Evolutionary conservation across 2,888 invertebrate species (phyloP), one percentile per base, ranked within the genome.

Genomic region (Tillus elongatus): DNA sequence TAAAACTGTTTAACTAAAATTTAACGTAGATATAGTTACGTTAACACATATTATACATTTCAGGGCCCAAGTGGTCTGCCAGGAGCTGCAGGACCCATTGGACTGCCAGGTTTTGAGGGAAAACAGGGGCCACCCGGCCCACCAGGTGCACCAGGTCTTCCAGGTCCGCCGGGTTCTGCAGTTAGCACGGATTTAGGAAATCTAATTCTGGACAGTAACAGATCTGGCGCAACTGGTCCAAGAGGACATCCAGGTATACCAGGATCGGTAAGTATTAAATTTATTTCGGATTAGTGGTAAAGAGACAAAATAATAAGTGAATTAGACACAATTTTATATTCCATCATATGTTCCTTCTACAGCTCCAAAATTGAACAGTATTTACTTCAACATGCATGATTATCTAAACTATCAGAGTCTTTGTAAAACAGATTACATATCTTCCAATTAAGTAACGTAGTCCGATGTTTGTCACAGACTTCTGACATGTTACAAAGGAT

Each of bases 161-260:
- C 68, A 24, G 72, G 72, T 2, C 57, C 58, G 4, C 55, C 58
- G 2, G 60, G 65, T 16, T 26, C 47, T 42, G 35, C 58, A 51
- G 42, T 56, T 37, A 40, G 48, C 46, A 33, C 51, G 53, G 33
- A 47, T 14, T n/a, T n/a, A n/a, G 40, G 38, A 36, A 54, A 52
- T 42, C 39, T 55, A 12, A 41, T 55, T 33, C 41, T 50, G 9
- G 54, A 51, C 28, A 40, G 40, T 16, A 32, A 44, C 19, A 33
- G 41, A 41, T 68, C 70, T 12, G 76, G 70, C 30, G 56, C 63
- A 3, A 56, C 60, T 37, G 74, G 74, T 26, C 67, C 70, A 2
- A 63, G 71, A 51, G 78, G 79, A 31, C 58, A 67, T 26, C 71
- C 74, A 6, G 78, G 75, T 15, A 57, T 64, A 9, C 60, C 70